Percentiles rank a stretch among this genome's conserved stretches.
These are phyloP conservation scores for Acromyrmex echinatior DNA, from an alignment of 1,140 invertebrate species.

Conservation along the genomic window DNA sequence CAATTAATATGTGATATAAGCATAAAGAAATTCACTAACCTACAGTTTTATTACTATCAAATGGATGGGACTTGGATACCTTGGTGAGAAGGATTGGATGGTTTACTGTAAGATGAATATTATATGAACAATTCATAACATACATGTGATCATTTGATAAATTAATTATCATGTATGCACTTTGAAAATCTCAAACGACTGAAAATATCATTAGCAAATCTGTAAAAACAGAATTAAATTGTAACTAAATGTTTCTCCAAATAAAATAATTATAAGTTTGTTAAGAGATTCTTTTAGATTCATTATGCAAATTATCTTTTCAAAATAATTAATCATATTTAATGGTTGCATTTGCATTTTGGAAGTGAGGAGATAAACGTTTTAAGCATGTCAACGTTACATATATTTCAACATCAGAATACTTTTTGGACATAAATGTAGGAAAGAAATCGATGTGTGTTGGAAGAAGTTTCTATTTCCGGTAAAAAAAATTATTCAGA, in stretches of 20 bases:
- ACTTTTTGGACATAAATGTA: neutral
- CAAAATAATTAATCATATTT: neutral
- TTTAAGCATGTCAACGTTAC: neutral
- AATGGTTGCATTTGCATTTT: neutral
- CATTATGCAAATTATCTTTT: conserved; percentile 37
- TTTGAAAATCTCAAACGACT: conserved; percentile 33
- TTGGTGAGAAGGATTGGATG: conserved; percentile 68
- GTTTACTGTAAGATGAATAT: conserved; percentile 78
- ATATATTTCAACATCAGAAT: neutral
- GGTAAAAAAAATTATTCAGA: neutral
- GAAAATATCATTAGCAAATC: conserved; percentile 59
- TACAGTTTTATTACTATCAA: conserved; percentile 66
- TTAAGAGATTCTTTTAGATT: conserved; percentile 14
- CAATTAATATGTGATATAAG: conserved; percentile 2
- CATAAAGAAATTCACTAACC: conserved; percentile 60
- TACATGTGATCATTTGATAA: conserved; percentile 48
- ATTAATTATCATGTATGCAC: conserved; percentile 36
- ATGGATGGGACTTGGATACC: conserved; percentile 70
- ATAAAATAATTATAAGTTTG: neutral
- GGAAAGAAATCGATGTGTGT: neutral
- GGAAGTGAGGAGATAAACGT: neutral
- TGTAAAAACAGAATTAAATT: conserved; percentile 58
- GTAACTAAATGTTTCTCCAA: conserved; percentile 24
- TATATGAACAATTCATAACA: conserved; percentile 67
- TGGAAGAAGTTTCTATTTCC: neutral